Evolutionary conservation across 2,888 invertebrate species (phyloP), one percentile per base, ranked within the genome.

Genomic region (Chironomus tentans): DNA sequence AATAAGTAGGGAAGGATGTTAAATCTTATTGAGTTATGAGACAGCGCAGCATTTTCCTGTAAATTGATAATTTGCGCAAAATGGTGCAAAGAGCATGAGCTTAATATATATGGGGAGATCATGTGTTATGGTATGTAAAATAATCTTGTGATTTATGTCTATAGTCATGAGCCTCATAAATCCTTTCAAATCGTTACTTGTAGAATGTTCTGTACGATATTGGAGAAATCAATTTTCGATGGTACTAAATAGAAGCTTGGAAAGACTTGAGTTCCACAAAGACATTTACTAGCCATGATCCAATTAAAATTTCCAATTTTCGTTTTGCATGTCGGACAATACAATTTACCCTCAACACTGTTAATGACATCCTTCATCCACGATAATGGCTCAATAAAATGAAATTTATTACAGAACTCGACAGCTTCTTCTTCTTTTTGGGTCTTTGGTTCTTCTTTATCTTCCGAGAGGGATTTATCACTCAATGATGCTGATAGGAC

Each of bases 301-400:
- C 96, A 96, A 82, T 92, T 94, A 82, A 93, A 96, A 77, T 92
- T 93, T 38, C 96, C 97, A 77, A 96, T 86, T 85, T 96, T 95
- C 77, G 89, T 88, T 77, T 86, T 86, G 81, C 96, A 96, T 82
- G 93, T 92, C 69, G 95, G 93, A 83, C 96, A 92, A 83, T 90
- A 87, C 78, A 97, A 87, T 84, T 95, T 95, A 56, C 95, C 95
- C 80, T 92, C 90, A 13, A 90, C 86, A 76, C 86, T 87, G 79
- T 89, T 88, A 61, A 88, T 85, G 68, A 92, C 89, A 80, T 89
- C 87, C 71, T 87, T 86, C 95, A 96, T 96, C 96, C 97, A 97
- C 12, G 89, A 86, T 81, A 96, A 87, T 0, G 97, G 97, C 85
- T 96, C 96, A 78, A 95, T 87, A 84, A 96, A 97, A 83, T 92